Conservation (phyloP, 2,888 invertebrate genomes). For the Dermolepida albohirtum region DNA sequence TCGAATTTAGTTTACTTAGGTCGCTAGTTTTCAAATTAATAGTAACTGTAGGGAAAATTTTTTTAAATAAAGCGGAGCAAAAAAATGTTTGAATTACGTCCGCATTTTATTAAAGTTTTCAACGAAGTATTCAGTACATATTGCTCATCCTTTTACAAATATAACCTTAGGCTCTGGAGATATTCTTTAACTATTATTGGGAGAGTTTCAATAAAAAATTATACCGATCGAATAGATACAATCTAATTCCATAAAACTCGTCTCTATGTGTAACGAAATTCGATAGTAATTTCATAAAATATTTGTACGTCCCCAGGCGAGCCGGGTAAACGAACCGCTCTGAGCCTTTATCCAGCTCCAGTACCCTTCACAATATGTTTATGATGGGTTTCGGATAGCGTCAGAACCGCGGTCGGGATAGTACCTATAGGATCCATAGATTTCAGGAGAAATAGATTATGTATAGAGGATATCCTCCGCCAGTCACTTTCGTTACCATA, state of each 20-base stretch:
- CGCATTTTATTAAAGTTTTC: too few relatives aligned
- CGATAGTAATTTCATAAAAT: constrained; percentile 31
- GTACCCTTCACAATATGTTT: constrained; percentile 29
- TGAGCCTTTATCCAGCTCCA: constrained; percentile 24
- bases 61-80: too few relatives aligned
- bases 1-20: too few relatives aligned
- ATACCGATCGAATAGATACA: constrained; percentile 28
- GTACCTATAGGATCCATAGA: constrained; percentile 22
- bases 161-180: too few relatives aligned
- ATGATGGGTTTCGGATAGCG: constrained; percentile 29
- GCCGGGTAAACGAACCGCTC: background rate
- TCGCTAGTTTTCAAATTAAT: too few relatives aligned
- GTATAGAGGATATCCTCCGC: too few relatives aligned
- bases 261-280: constrained; percentile 21
- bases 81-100: too few relatives aligned
- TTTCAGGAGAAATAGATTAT: background rate
- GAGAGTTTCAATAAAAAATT: constrained; percentile 23
- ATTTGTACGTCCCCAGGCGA: constrained; percentile 8
- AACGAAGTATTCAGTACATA: too few relatives aligned
- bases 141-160: too few relatives aligned
- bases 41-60: too few relatives aligned
- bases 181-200: too few relatives aligned
- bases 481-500: too few relatives aligned
- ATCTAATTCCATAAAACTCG: constrained; percentile 32
- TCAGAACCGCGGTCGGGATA: constrained; percentile 11